Conservation (phyloP, 2,797 vertebrate species). For the Cyprinodon diabolis region DNA sequence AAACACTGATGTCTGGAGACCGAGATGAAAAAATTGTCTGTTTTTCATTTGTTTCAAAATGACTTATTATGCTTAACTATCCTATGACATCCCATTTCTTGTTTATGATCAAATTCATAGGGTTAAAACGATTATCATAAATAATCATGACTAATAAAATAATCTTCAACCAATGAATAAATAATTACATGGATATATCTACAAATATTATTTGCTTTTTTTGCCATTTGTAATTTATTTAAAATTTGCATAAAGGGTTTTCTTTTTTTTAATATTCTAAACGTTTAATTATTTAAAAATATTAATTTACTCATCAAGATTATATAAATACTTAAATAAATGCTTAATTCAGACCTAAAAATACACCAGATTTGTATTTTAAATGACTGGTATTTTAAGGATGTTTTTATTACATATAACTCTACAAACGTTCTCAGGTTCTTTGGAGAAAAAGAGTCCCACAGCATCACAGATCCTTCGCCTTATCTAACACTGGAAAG, state of each 20-base stretch:
- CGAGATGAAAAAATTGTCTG: neutral
- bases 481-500: neutral
- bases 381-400: neutral
- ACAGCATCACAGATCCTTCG: too few species aligned
- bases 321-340: too few species aligned
- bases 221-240: too few species aligned
- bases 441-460: neutral
- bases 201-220: too few species aligned
- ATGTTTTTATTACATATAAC: neutral
- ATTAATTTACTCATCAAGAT: too few species aligned
- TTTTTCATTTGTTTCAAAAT: neutral
- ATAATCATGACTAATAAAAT: too few species aligned
- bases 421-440: neutral
- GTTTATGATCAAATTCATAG: neutral
- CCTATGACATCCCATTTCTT: neutral
- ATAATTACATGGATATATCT: too few species aligned
- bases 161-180: too few species aligned
- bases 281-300: too few species aligned
- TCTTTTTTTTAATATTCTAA: too few species aligned
- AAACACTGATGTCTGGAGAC: neutral
- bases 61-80: neutral
- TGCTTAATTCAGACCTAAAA: neutral
- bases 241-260: too few species aligned
- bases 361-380: neutral
- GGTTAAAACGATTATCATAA: too few species aligned